Evolutionary conservation across 2,113 vertebrate genomes (phyloP), one percentile per base, ranked within the genome.

Genomic region (Tachysurus fulvidraco): DNA sequence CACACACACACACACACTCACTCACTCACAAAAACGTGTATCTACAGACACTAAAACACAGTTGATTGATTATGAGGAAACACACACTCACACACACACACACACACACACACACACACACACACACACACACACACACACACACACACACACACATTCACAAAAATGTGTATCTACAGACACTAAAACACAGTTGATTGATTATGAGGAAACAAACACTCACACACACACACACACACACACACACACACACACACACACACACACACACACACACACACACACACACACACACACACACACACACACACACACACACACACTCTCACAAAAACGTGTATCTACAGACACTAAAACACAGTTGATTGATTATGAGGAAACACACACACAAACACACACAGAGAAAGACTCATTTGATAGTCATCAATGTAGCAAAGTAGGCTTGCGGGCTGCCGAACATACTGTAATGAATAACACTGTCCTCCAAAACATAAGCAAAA

Each of bases 391-490:
- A 3, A 13, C 5, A 65, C n/a, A 65, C 64, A 65, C 30, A 14
- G n/a, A 36, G 2, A 36, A 36, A 77, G 83, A 64, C 57, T 60
- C 59, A 67, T 79, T 46, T 52, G 11, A 36, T 78, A 76, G 69
- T 60, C 16, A 60, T 57, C 21, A 52, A 0, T 19, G 54, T 86
- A 14, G 41, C 36, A 19, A 41, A n/a, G 46, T 46, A 41, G 71
- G 21, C 41, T 60, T 81, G 78, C 19, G 5, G 54, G 73, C 17
- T 65, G 60, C 14, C 41, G 41, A 11, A 14, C 36, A 84, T 83
- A 80, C 83, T n/a, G n/a, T n/a, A n/a, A n/a, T 71, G 76, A 65
- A 78, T 30, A 73, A 4, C 67, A 73, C 46, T 80, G 85, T 80
- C 62, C 85, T 55, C 13, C 57, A 82, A 60, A 69, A 54, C 74